phyloP scores from a whole-genome alignment of 2,113 vertebrate genomes.

The Oriolus oriolus region DNA sequence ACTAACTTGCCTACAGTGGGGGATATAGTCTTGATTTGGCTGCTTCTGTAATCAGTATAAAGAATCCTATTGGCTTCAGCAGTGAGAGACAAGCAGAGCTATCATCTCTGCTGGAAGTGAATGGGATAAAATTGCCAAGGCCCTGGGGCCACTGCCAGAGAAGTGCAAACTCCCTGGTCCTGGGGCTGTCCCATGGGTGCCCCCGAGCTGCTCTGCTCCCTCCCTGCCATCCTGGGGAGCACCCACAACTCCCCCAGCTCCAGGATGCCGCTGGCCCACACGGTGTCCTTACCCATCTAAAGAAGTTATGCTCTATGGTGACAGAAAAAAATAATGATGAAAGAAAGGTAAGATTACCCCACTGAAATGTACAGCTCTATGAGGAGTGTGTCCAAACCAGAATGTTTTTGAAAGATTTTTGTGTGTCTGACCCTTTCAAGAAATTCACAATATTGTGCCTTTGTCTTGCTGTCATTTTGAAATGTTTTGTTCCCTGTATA shows the following conservation, averaged over 20 bases:
- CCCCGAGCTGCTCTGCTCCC: rapidly evolving
- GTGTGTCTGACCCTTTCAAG: not conserved
- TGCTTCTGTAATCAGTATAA: not conserved
- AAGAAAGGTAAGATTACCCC: not conserved
- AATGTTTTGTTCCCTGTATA: not conserved
- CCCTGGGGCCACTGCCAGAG: rapidly evolving
- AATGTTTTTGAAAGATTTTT: not conserved
- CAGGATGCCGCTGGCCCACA: not conserved
- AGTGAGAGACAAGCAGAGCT: not conserved
- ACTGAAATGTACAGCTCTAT: not conserved
- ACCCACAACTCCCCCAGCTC: not conserved
- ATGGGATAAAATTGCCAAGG: not conserved
- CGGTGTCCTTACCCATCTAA: rapidly evolving
- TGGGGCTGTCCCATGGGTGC: not conserved
- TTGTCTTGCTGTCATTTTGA: not conserved
- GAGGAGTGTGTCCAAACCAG: not conserved
- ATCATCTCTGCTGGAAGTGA: not conserved
- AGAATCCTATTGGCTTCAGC: not conserved
- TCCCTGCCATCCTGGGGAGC: not conserved
- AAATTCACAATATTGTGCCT: not conserved
- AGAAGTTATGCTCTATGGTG: not conserved
- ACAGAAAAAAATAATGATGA: not conserved
- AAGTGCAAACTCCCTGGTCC: rapidly evolving
- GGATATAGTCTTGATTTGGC: not conserved
- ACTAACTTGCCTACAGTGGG: not conserved